Conservation (phyloP, 1,140 invertebrate species). For the Pseudomyrmex concolor region DNA sequence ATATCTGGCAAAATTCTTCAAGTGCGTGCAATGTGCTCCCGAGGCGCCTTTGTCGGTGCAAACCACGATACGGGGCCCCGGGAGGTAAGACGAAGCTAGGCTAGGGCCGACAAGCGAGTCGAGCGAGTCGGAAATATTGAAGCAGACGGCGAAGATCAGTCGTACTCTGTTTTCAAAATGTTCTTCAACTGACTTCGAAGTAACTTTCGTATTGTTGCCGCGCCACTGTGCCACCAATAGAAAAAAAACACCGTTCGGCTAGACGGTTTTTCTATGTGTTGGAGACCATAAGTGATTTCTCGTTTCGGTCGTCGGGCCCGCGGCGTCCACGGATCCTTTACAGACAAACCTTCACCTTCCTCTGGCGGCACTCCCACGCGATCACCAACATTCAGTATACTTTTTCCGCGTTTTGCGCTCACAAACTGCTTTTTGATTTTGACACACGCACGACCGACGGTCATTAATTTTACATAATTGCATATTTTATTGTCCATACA, state of each 20-base stretch:
- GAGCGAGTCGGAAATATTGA: conserved; percentile 49
- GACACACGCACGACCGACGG: conserved; percentile 73
- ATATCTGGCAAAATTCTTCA: background rate
- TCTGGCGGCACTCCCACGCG: conserved; percentile 74
- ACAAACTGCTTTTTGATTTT: conserved; percentile 62
- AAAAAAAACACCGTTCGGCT: conserved; percentile 60
- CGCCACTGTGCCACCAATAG: conserved; percentile 72
- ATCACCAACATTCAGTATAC: conserved; percentile 66
- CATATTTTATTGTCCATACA: conserved; percentile 83
- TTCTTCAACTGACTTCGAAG: conserved; percentile 26
- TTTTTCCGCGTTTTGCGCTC: conserved; percentile 60
- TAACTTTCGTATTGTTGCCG: conserved; percentile 73
- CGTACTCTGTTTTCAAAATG: conserved; percentile 38
- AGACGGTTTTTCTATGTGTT: conserved; percentile 57
- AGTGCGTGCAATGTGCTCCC: conserved; percentile 29
- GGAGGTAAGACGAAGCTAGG: conserved; percentile 23
- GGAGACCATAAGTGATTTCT: conserved; percentile 65
- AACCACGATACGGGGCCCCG: conserved; percentile 26
- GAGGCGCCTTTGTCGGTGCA: conserved; percentile 32
- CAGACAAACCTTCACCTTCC: conserved; percentile 78
- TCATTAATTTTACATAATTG: conserved; percentile 81
- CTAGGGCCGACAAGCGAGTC: background rate
- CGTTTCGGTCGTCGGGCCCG: conserved; percentile 72
- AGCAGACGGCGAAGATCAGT: conserved; percentile 56
- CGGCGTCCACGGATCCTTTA: conserved; percentile 79